Conservation (phyloP, 2,113 vertebrate species). For the Patagioenas fasciata region DNA sequence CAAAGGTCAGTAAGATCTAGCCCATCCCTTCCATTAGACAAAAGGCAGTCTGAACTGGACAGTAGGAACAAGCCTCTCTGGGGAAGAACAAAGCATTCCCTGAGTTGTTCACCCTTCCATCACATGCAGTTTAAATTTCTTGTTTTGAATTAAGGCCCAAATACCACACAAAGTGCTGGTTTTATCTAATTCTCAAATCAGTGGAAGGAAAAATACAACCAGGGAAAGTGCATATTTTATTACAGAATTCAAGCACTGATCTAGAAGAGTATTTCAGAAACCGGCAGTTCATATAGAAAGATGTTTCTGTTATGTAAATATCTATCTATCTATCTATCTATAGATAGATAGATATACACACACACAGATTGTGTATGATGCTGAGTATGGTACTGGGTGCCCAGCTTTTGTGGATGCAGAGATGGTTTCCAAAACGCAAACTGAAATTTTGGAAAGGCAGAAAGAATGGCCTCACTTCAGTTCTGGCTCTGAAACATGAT, state of each 20-base stretch:
- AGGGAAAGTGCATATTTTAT: neutral
- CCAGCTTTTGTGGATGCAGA: neutral
- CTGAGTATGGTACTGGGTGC: neutral
- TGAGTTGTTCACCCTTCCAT: neutral
- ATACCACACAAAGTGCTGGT: neutral
- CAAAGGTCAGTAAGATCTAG: neutral
- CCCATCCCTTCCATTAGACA: neutral
- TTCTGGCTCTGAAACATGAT: neutral
- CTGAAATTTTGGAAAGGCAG: neutral
- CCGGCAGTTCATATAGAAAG: neutral
- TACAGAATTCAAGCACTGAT: neutral
- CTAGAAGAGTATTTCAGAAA: neutral
- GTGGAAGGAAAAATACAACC: neutral
- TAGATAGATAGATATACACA: accelerated
- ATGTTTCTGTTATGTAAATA: neutral
- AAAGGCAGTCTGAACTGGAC: neutral
- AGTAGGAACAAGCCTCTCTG: neutral
- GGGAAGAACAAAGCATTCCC: neutral
- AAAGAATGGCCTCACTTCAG: neutral
- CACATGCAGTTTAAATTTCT: neutral
- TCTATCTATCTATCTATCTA: too few species aligned
- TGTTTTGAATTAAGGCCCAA: neutral
- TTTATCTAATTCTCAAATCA: neutral
- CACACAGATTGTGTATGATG: neutral
- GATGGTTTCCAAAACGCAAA: neutral